These are phyloP conservation scores for Eupithecia pulchellata DNA, from an alignment of 2,888 invertebrate species.

Conservation along the genomic window DNA sequence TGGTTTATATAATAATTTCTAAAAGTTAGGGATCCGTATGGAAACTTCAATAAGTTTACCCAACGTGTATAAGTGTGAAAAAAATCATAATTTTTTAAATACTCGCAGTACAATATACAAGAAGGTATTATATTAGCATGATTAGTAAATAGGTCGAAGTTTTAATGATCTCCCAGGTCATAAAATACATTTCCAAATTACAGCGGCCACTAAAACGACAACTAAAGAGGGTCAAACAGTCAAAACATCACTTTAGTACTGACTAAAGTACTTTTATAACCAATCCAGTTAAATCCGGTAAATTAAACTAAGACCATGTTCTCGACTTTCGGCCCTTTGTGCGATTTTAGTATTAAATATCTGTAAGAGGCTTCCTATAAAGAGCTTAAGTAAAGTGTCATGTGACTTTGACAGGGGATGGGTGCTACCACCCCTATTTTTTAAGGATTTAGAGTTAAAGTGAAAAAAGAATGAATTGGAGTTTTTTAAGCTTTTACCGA, in stretches of 20 bases:
- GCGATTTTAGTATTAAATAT: constrained; percentile 64
- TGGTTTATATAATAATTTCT: no score
- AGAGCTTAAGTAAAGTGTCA: constrained; percentile 60
- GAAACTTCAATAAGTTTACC: no score
- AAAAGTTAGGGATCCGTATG: no score
- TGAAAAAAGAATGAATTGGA: constrained; percentile 10
- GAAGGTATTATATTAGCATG: no score
- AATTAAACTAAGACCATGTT: constrained; percentile 49
- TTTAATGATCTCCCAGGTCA: not conserved
- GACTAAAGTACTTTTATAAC: not conserved
- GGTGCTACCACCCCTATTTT: constrained; percentile 46
- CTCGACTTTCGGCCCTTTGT: constrained; percentile 51
- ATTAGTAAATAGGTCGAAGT: no score
- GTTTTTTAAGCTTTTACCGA: not conserved
- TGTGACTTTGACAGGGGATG: constrained; percentile 57
- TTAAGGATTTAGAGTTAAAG: constrained; percentile 32
- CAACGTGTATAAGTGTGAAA: no score
- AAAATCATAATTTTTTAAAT: no score
- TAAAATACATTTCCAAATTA: not conserved
- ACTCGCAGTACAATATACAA: no score
- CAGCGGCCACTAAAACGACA: not conserved
- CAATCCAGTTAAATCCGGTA: constrained; percentile 31
- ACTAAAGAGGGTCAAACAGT: not conserved
- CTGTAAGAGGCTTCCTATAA: constrained; percentile 61
- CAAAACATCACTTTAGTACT: not conserved